phyloP scores from a whole-genome alignment of 2,797 vertebrate species.

The Salarias fasciatus region DNA sequence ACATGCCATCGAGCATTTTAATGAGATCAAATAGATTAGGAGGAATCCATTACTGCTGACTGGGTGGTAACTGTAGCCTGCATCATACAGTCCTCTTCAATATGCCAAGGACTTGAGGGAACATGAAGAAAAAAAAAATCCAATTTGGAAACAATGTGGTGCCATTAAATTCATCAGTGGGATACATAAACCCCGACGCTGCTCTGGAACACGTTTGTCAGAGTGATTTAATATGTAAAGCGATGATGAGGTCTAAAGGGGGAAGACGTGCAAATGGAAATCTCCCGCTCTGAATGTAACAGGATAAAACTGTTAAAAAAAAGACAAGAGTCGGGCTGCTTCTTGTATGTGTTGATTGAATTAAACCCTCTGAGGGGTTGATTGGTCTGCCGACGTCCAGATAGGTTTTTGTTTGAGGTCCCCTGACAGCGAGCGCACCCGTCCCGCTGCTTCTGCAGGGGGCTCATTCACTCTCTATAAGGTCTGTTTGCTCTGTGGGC shows the following conservation, averaged over 20 bases:
- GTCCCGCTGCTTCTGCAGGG: conserved; percentile 26
- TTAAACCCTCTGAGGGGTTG: conserved; percentile 15
- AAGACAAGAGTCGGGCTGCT: not conserved
- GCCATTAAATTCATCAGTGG: conserved; percentile 39
- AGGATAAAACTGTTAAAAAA: conserved; percentile 7
- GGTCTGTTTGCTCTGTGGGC: conserved; percentile 59
- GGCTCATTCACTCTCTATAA: conserved; percentile 45
- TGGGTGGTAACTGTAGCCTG: conserved; percentile 52
- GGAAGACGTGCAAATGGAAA: not conserved
- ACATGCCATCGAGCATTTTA: conserved; percentile 54
- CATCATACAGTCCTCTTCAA: conserved; percentile 39
- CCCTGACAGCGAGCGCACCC: conserved; percentile 9
- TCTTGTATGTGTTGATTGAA: conserved; percentile 44
- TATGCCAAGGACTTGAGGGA: conserved; percentile 43
- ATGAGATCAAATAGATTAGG: conserved; percentile 68
- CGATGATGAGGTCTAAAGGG: conserved; percentile 25
- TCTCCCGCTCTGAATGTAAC: conserved; percentile 1
- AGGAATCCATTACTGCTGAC: conserved; percentile 75
- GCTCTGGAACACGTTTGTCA: conserved; percentile 23
- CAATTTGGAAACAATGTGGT: conserved; percentile 37
- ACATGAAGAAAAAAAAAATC: conserved; percentile 24
- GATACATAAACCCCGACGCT: conserved; percentile 21
- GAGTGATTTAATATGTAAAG: conserved; percentile 33
- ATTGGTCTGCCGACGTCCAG: too few relatives aligned
- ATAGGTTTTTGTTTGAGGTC: conserved; percentile 22